Evolutionary conservation across 2,113 vertebrate species (phyloP).

Genomic region (Deroptyus accipitrinus): DNA sequence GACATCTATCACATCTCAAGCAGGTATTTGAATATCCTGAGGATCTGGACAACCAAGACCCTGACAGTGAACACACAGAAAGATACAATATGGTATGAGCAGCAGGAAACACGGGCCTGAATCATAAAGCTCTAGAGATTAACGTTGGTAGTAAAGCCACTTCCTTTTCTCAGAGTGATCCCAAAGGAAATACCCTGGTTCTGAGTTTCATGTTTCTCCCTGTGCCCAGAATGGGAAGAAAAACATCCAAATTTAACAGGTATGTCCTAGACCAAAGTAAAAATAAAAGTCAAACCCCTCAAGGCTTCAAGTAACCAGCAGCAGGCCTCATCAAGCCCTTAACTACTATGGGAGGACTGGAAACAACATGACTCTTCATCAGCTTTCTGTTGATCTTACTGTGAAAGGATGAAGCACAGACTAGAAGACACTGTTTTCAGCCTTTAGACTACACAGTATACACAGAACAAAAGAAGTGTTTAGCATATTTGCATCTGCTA

Average conservation of each 20-base stretch:
- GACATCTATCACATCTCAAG: fast-evolving
- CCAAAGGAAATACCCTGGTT: neutral
- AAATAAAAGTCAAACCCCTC: neutral
- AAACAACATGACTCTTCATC: neutral
- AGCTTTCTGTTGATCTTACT: neutral
- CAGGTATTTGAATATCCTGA: neutral
- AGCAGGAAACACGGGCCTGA: neutral
- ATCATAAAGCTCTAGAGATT: neutral
- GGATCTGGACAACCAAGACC: neutral
- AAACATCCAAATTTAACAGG: neutral
- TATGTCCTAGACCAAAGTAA: neutral
- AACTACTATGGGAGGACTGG: neutral
- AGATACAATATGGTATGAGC: neutral
- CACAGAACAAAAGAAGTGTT: neutral
- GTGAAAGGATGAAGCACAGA: neutral
- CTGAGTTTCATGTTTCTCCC: neutral
- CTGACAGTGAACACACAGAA: neutral
- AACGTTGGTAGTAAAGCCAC: neutral
- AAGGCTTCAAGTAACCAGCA: neutral
- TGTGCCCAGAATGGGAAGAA: neutral
- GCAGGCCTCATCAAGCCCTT: neutral
- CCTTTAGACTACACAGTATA: neutral
- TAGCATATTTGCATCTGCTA: neutral
- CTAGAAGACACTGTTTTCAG: neutral
- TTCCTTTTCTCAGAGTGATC: neutral